These are phyloP conservation scores for Heloderma charlesbogerti DNA, from an alignment of 2,113 vertebrate genomes.

Conservation along the genomic window DNA sequence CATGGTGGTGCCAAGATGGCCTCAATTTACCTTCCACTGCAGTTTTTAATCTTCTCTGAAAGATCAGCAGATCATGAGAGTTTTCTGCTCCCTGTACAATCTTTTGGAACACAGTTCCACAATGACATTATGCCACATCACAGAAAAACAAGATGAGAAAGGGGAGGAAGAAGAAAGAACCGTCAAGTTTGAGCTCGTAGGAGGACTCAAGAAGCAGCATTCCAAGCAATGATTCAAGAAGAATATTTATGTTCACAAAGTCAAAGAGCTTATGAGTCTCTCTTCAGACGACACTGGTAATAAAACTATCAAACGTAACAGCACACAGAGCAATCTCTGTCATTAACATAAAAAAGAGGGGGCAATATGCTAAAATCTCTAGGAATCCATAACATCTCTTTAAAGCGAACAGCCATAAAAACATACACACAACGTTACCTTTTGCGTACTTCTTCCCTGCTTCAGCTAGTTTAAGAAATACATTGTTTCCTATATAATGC, in stretches of 20 bases:
- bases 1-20: slow-evolving; percentile 8
- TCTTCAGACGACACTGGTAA: slow-evolving; percentile 22
- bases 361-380: neutral
- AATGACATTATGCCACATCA: slow-evolving; percentile 17
- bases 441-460: accelerated
- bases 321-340: neutral
- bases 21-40: slow-evolving; percentile 25
- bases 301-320: neutral
- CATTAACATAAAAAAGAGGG: neutral
- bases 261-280: slow-evolving; percentile 19
- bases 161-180: slow-evolving; percentile 20
- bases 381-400: neutral
- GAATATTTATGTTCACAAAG: neutral
- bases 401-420: neutral
- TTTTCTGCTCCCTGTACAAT: neutral
- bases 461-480: neutral
- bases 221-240: slow-evolving; percentile 54
- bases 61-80: neutral
- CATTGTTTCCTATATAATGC: neutral
- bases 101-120: neutral
- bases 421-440: neutral
- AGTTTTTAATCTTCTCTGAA: slow-evolving; percentile 10
- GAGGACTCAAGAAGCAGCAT: slow-evolving; percentile 56
- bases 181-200: slow-evolving; percentile 45
- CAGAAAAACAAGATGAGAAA: slow-evolving; percentile 27